Conservation (phyloP, 2,888 invertebrate genomes). For the Antheraea yamamai region DNA sequence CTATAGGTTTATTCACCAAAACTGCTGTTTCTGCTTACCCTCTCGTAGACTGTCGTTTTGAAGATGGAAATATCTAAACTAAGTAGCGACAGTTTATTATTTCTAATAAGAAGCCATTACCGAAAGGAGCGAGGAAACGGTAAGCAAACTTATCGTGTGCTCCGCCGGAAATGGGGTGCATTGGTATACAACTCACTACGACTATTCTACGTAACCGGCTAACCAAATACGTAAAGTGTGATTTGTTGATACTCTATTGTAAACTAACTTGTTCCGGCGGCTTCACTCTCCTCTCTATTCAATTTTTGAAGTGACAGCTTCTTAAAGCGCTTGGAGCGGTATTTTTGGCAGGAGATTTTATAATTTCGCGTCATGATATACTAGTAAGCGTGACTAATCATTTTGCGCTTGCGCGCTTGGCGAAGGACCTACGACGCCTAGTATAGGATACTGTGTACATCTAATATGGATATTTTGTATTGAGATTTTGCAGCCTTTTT, state of each 20-base stretch:
- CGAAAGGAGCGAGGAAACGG: constrained; percentile 57
- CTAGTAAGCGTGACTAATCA: too few species aligned
- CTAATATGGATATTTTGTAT: too few species aligned
- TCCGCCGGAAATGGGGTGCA: constrained; percentile 66
- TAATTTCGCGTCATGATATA: too few species aligned
- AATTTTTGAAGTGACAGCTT: not conserved
- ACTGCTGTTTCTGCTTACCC: not conserved
- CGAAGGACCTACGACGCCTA: too few species aligned
- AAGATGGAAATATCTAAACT: not conserved
- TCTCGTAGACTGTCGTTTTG: not conserved
- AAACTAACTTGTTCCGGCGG: not conserved
- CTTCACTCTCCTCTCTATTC: not conserved
- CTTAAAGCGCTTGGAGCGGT: too few species aligned
- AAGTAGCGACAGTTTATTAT: constrained; percentile 12
- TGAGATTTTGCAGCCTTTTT: too few species aligned
- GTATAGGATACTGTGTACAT: too few species aligned
- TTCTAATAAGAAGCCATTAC: constrained; percentile 34
- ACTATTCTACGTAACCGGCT: constrained; percentile 5
- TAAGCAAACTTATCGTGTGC: constrained; percentile 55
- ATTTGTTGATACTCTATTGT: constrained; percentile 2
- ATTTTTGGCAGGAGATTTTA: too few species aligned
- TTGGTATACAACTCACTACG: constrained; percentile 56
- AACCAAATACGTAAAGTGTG: not conserved
- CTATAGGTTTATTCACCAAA: not conserved
- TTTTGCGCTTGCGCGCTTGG: too few species aligned